phyloP scores from a whole-genome alignment of 1,140 invertebrate genomes.

The Pygmarrhopalites habei region DNA sequence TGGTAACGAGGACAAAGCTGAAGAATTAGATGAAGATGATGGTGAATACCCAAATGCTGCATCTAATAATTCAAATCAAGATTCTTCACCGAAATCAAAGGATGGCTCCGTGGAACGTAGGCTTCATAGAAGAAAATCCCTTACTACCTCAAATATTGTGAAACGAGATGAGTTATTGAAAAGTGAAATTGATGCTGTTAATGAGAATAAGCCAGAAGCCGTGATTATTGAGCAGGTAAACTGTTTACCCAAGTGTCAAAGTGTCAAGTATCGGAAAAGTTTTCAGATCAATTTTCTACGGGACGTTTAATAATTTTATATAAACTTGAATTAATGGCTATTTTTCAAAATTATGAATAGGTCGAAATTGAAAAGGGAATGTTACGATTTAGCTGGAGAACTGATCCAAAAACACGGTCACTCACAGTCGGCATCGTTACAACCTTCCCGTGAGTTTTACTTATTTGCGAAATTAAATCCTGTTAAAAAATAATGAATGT shows the following conservation, averaged over 20 bases:
- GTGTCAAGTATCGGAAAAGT: no score
- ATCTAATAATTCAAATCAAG: constrained; percentile 1
- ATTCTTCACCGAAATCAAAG: background rate
- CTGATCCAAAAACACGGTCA: constrained; percentile 24
- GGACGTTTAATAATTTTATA: no score
- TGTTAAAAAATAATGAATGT: no score
- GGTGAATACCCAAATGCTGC: background rate
- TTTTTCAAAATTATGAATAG: constrained; percentile 3
- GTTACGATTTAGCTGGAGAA: constrained; percentile 36
- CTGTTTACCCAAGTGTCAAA: no score
- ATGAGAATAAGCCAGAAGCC: constrained; percentile 21
- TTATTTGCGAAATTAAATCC: no score
- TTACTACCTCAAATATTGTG: background rate
- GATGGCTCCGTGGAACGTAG: background rate
- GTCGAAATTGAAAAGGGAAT: constrained; percentile 32
- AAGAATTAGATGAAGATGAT: constrained; percentile 9
- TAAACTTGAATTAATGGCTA: background rate
- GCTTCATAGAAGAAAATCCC: constrained; percentile 8
- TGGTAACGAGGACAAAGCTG: constrained; percentile 10
- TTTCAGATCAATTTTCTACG: no score
- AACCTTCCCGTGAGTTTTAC: no score
- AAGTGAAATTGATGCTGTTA: constrained; percentile 31
- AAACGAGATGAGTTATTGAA: constrained; percentile 34
- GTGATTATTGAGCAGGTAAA: constrained; percentile 37
- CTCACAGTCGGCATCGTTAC: constrained; percentile 64